A percentile compares a stretch with the other conserved stretches of the same genome.
These are phyloP conservation scores for Sycobia sp. DNA, from an alignment of 1,140 invertebrate species.

Conservation along the genomic window DNA sequence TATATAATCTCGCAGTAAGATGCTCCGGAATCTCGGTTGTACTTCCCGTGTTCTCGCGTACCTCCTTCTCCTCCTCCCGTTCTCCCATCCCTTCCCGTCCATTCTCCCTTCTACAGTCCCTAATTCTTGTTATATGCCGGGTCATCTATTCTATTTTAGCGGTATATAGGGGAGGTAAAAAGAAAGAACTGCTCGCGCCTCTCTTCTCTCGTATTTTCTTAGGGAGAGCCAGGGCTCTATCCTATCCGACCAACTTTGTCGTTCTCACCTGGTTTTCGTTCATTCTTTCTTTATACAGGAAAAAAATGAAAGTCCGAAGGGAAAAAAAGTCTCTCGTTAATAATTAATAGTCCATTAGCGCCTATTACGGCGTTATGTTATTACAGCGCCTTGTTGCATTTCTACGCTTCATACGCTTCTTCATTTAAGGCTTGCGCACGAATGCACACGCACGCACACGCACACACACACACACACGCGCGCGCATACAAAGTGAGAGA, in stretches of 20 bases:
- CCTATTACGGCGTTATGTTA: too few species aligned
- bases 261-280: slow-evolving; percentile 3
- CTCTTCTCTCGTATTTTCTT: slow-evolving; percentile 8
- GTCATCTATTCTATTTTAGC: slow-evolving; percentile 14
- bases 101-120: slow-evolving; percentile 4
- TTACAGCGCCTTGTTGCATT: too few species aligned
- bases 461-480: too few species aligned
- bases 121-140: slow-evolving; percentile 26
- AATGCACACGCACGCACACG: too few species aligned
- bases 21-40: slow-evolving; percentile 1
- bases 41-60: too few species aligned
- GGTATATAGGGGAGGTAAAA: not conserved
- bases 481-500: too few species aligned
- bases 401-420: too few species aligned
- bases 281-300: not conserved
- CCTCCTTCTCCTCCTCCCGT: too few species aligned
- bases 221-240: not conserved
- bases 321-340: slow-evolving; percentile 17
- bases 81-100: too few species aligned
- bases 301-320: not conserved
- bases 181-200: not conserved
- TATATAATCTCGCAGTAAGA: not conserved
- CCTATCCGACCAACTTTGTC: not conserved
- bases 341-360: slow-evolving; percentile 25
- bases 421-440: too few species aligned